Evolutionary conservation across 2,888 invertebrate genomes (phyloP), one percentile per base, ranked within the genome.

Genomic region (Andrena bicolor): DNA sequence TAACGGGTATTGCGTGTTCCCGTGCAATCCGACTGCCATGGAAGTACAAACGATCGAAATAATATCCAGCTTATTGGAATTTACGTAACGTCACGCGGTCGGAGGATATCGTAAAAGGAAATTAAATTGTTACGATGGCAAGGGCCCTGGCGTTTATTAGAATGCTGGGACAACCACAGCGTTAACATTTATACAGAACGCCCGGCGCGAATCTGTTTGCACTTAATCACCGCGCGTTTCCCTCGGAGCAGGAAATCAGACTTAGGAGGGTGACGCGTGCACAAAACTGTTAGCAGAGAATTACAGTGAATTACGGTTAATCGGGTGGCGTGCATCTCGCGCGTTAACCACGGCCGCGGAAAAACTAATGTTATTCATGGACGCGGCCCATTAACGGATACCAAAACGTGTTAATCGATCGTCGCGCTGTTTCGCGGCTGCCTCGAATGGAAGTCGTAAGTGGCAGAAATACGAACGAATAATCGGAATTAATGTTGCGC

Each of bases 261-360:
- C 30, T 41, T 16, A 20, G 20, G 8, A 10, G 68, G 32, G 51
- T 61, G 76, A 76, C 32, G 53, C 68, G 20, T 63, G 53, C 41
- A n/a, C 53, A 28, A 69, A 56, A 35, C 63, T 69, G 79, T 76
- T 79, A 16, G 28, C 53, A 63, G 76, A 68, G 48, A 78, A 78
- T 76, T 76, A 63, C 76, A 76, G 26, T 64, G 76, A 79, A 69
- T 79, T 75, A 75, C 63, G 35, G 26, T 66, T 76, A 79, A 76
- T 76, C 78, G 41, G 26, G 32, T 69, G 16, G 78, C 78, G 76
- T 79, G 78, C 20, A 79, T 76, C 56, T 76, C 10, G 49, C 64
- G 58, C 58, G 51, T 76, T 60, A 41, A 58, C 64, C 23, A 32
- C 28, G 10, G 4, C 26, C 32, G 10, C 1, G 23, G 28, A 64